A percentile compares a stretch with the other conserved stretches of the same genome.
These are phyloP conservation scores for Ethmia dodecea DNA, from an alignment of 2,888 invertebrate genomes.

Conservation along the genomic window DNA sequence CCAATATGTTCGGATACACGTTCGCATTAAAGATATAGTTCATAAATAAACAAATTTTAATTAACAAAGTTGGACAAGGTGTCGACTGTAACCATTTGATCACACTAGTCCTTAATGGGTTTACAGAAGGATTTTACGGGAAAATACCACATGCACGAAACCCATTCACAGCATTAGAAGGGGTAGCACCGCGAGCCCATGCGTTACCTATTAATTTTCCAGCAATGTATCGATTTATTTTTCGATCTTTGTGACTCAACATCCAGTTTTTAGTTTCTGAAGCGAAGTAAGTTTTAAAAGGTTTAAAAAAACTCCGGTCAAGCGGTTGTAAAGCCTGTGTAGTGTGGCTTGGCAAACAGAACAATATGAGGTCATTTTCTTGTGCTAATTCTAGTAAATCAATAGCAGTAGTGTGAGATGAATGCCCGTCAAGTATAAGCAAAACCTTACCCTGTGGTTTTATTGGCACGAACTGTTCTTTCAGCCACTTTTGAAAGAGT, in stretches of 20 bases:
- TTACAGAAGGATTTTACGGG: slow-evolving; percentile 18
- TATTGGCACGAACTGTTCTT: slow-evolving; percentile 16
- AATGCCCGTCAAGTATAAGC: slow-evolving; percentile 23
- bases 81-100: no score
- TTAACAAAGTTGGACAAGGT: no score
- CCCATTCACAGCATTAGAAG: slow-evolving; percentile 21
- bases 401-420: slow-evolving; percentile 16
- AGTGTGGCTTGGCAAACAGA: slow-evolving; percentile 22
- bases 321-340: slow-evolving; percentile 19
- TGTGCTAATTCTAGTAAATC: slow-evolving; percentile 16
- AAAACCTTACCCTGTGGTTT: slow-evolving; percentile 21
- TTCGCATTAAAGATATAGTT: no score
- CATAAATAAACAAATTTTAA: no score
- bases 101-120: no score
- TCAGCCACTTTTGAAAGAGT: slow-evolving; percentile 17
- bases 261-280: slow-evolving; percentile 20
- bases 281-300: slow-evolving; percentile 22
- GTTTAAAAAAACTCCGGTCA: slow-evolving; percentile 20
- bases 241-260: slow-evolving; percentile 19
- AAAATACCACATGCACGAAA: slow-evolving; percentile 22
- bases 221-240: slow-evolving; percentile 15
- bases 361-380: slow-evolving; percentile 16
- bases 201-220: slow-evolving; percentile 18
- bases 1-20: no score
- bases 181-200: slow-evolving; percentile 20